Conservation (phyloP, 2,888 invertebrate species). For the Loripinus fragilis region DNA sequence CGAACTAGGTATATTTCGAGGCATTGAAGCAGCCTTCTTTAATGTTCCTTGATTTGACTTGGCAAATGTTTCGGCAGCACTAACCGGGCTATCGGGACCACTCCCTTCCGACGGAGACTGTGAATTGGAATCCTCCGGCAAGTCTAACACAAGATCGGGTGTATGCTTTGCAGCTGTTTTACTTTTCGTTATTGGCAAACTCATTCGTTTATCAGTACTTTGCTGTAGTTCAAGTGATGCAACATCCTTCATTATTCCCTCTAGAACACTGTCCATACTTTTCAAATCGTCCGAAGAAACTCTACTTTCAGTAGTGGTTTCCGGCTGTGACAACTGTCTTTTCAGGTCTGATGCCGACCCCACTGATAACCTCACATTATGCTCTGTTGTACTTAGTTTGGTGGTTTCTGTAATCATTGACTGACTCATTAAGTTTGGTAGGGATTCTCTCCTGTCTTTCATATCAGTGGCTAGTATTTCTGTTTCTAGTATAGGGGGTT, state of each 20-base stretch:
- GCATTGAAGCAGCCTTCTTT: constrained; percentile 86
- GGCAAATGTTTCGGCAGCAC: constrained; percentile 91
- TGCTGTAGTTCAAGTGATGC: constrained; percentile 81
- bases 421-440: constrained; percentile 47
- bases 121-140: constrained; percentile 78
- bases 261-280: constrained; percentile 82
- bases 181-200: constrained; percentile 73
- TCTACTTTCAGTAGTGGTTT: constrained; percentile 36
- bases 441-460: constrained; percentile 23
- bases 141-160: constrained; percentile 82
- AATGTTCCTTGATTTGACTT: constrained; percentile 91
- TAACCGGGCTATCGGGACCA: constrained; percentile 81
- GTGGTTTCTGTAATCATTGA: constrained; percentile 39
- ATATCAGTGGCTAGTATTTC: constrained; percentile 62
- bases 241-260: constrained; percentile 83
- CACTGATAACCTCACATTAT: constrained; percentile 18
- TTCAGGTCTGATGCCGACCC: constrained; percentile 49
- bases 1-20: constrained; percentile 61
- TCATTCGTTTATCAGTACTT: constrained; percentile 76
- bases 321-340: constrained; percentile 54
- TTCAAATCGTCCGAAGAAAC: constrained; percentile 56
- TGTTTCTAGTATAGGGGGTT: constrained; percentile 60
- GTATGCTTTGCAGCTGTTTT: constrained; percentile 79
- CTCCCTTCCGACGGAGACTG: constrained; percentile 76
- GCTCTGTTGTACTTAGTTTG: neutral